Evolutionary conservation across 2,888 invertebrate species (phyloP), one percentile per base, ranked within the genome.

Genomic region (Mesopsocus fuscifrons): DNA sequence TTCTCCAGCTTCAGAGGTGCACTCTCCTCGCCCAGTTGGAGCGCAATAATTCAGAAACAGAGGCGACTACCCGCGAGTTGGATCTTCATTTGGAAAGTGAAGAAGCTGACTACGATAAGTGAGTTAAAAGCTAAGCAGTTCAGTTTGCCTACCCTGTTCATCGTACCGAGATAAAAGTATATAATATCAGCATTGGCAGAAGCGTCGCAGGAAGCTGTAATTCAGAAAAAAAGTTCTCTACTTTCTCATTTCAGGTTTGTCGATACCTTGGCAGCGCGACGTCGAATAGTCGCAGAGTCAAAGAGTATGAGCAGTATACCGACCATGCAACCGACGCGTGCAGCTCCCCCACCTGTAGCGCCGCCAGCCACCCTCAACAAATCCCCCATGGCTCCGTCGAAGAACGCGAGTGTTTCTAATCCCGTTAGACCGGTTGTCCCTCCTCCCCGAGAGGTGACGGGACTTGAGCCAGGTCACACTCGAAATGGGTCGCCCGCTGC

Each of bases 1-100:
- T 94, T 59, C 67, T 95, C 42, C 78, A 84, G 56, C 66, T 95
- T 22, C 94, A 94, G 67, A 71, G 77, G 52, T 82, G 82, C 52
- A 84, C 87, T 13, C 62, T 92, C 34, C 56, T 87, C 35, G 74
- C 76, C 49, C 88, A 91, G 57, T 62, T 94, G 47, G 83, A 85
- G 56, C 74, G 82, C 17, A 94, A 94, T 59, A 72, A 75, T 53
- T 71, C 72, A 43, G 91, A 94, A 58, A 80, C 79, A 41, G 69
- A 72, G 47, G 72, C 83, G 15, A 83, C 80, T 13, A 68, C 75
- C 48, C 71, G 72, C 51, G 83, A 83, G 55, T 64, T 84, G 30
- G 76, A 82, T 57, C 69, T 79, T 48, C 83, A 74, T 56, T 76
- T 77, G 58, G 79, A 71, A 47, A 56, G 57, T 47, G 80, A 81